These are phyloP conservation scores for Octomys mimax DNA, from an alignment of 2,797 vertebrate species.

Conservation along the genomic window DNA sequence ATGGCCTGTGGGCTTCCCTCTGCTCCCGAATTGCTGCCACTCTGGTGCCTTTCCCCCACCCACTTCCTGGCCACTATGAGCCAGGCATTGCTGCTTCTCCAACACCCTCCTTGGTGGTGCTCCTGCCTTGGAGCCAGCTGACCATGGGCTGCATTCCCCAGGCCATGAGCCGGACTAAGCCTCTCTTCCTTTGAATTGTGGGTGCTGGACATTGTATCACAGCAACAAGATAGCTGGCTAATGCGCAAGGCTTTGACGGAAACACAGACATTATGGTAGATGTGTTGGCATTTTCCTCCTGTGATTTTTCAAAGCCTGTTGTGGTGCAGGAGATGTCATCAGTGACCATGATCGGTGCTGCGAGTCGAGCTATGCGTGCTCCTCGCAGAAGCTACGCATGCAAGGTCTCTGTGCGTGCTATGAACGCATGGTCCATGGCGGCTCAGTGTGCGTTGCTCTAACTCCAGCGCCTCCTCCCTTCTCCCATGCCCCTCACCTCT, in stretches of 20 bases:
- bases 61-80: neutral
- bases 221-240: neutral
- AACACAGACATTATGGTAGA: neutral
- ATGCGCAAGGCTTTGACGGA: neutral
- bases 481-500: neutral
- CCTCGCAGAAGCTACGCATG: neutral
- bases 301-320: neutral
- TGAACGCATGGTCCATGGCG: too few species aligned
- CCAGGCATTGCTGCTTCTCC: neutral
- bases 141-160: neutral
- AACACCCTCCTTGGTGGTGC: fast-evolving
- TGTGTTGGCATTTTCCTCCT: neutral
- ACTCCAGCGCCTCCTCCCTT: too few species aligned
- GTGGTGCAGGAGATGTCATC: neutral
- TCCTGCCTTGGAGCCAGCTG: neutral
- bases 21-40: neutral
- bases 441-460: neutral
- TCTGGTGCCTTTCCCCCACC: neutral
- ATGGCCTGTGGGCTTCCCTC: neutral
- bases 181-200: neutral
- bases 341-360: neutral
- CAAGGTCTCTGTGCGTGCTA: neutral
- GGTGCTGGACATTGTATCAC: neutral
- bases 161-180: neutral
- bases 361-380: neutral